Evolutionary conservation across 1,140 invertebrate genomes (phyloP).

Genomic region (Aphaenogaster rudis): DNA sequence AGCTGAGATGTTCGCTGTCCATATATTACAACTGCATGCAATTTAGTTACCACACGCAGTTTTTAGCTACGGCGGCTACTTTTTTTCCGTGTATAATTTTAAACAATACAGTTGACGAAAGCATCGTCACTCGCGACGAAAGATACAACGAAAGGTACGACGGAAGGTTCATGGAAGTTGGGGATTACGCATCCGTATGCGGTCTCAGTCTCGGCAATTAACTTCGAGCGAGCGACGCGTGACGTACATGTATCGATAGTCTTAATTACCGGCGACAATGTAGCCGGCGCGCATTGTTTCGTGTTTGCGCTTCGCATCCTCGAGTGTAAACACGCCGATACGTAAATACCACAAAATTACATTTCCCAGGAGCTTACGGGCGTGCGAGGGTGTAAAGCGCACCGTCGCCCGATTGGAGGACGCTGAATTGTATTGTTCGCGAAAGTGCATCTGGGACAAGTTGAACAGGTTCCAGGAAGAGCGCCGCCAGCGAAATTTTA

Average conservation of each 20-base stretch:
- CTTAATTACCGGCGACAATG: constrained; percentile 33
- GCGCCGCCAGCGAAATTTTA: not conserved
- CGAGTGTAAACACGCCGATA: not conserved
- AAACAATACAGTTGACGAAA: not conserved
- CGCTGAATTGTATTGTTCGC: constrained; percentile 32
- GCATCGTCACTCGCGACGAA: not conserved
- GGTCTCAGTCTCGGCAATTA: not conserved
- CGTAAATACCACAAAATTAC: constrained; percentile 41
- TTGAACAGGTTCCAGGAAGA: constrained; percentile 20
- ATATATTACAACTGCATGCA: too few species aligned
- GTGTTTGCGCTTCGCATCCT: constrained; percentile 1
- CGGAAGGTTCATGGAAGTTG: not conserved
- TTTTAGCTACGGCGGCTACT: not conserved
- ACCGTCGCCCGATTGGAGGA: not conserved
- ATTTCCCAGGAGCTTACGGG: constrained; percentile 13
- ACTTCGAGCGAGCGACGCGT: constrained; percentile 7
- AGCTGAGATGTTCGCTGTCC: too few species aligned
- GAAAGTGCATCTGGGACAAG: constrained; percentile 19
- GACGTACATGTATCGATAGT: not conserved
- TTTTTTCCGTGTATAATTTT: not conserved
- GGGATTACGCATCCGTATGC: not conserved
- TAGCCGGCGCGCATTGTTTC: not conserved
- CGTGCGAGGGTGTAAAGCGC: not conserved
- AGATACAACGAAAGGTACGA: not conserved
- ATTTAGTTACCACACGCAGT: too few species aligned